These are phyloP conservation scores for Lutraria lutraria DNA, from an alignment of 2,888 invertebrate species.

Conservation along the genomic window DNA sequence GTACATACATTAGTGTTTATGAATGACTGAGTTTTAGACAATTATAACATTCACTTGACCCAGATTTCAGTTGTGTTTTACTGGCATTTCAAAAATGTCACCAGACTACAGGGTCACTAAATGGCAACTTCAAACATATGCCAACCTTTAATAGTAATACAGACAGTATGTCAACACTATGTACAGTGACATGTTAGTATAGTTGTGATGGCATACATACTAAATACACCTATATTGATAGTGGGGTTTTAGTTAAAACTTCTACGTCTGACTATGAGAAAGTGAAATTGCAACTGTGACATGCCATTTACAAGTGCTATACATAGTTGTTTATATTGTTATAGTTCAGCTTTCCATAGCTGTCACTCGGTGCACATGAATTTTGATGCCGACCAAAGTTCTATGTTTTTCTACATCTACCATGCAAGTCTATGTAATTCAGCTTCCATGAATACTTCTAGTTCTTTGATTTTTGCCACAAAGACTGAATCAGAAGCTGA, in stretches of 20 bases:
- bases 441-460: no score
- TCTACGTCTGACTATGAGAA: neutral
- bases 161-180: neutral
- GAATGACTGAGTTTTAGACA: conserved; percentile 19
- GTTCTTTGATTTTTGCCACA: no score
- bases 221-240: neutral
- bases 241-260: neutral
- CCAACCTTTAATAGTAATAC: neutral
- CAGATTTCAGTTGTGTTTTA: neutral
- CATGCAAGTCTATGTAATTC: no score
- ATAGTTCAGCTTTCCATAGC: no score
- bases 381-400: no score
- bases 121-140: conserved; percentile 14
- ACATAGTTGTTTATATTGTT: no score
- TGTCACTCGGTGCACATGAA: no score
- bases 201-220: neutral
- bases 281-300: no score
- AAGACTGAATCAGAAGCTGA: no score
- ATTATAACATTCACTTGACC: neutral
- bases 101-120: neutral
- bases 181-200: neutral
- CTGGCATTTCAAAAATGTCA: conserved; percentile 18
- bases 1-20: conserved; percentile 11
- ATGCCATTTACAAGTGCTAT: no score
- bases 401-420: no score